Percentiles rank a stretch among this genome's conserved stretches.
Conservation (phyloP, 92 coral and sea anemone genomes). For the Paramuricea clavata region DNA sequence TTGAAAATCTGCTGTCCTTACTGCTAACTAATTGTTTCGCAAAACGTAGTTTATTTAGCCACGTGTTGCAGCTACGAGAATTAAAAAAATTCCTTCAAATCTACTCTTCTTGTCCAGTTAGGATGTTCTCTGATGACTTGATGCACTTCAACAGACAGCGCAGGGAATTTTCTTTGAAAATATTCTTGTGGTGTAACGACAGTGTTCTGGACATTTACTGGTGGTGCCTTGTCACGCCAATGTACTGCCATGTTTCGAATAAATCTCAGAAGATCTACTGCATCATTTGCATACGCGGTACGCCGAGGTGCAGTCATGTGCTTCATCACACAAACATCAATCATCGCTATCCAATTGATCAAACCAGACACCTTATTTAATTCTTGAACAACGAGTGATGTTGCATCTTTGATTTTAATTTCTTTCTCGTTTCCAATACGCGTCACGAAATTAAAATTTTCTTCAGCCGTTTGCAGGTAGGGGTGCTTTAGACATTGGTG, state of each 20-base stretch:
- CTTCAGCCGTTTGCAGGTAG: neutral
- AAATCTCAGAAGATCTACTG: neutral
- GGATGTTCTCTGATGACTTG: neutral
- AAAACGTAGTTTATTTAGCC: no score
- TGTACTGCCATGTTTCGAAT: neutral
- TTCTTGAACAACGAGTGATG: neutral
- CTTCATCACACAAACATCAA: neutral
- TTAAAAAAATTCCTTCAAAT: neutral
- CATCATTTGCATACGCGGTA: neutral
- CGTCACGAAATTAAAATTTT: neutral
- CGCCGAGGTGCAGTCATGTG: neutral
- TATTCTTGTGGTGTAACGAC: neutral
- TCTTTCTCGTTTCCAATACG: neutral
- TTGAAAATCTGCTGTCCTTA: no score
- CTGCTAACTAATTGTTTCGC: no score
- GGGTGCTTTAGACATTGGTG: neutral
- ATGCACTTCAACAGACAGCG: neutral
- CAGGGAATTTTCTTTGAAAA: neutral
- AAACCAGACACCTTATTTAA: neutral
- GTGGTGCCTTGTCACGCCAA: neutral
- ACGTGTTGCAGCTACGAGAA: no score
- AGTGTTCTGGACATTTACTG: neutral
- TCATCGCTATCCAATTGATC: neutral
- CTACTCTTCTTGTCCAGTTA: neutral
- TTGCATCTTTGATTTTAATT: neutral